Percentiles rank a stretch among this genome's conserved stretches.
Evolutionary conservation across 2,113 vertebrate genomes (phyloP).

Genomic region (Craseonycteris thonglongyai): DNA sequence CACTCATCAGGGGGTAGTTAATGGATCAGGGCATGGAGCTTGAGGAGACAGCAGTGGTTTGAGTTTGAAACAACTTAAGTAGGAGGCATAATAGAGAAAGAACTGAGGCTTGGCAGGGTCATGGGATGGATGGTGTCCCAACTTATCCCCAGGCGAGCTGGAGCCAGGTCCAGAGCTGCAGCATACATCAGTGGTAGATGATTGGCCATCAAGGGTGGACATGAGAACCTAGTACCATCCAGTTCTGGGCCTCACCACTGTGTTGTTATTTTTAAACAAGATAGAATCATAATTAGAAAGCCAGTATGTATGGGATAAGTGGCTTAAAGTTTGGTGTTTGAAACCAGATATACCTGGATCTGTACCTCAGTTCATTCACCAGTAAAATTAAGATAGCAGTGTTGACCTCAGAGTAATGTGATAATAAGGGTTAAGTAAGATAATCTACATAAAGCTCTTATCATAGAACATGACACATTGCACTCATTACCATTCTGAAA

Average conservation of each 20-base stretch:
- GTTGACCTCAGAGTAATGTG: neutral
- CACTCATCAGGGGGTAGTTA: neutral
- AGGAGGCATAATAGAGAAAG: neutral
- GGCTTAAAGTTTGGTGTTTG: neutral
- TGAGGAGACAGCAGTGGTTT: neutral
- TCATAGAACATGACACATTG: neutral
- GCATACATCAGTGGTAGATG: neutral
- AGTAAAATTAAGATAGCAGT: neutral
- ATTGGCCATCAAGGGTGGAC: neutral
- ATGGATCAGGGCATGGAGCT: neutral
- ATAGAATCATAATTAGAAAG: neutral
- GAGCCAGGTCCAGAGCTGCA: neutral
- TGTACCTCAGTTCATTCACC: neutral
- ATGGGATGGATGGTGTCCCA: neutral
- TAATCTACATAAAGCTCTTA: neutral
- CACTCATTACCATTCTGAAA: neutral
- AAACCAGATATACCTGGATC: neutral
- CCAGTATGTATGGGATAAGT: neutral
- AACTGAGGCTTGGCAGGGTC: neutral
- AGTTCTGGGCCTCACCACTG: neutral
- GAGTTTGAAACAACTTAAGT: neutral
- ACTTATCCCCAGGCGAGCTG: neutral
- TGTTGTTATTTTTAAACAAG: neutral
- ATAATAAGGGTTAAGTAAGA: neutral
- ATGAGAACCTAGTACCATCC: neutral